A percentile compares a stretch with the other conserved stretches of the same genome.
These are phyloP conservation scores for Mongoloraphidia duomilia DNA, from an alignment of 2,888 invertebrate genomes.

Conservation along the genomic window DNA sequence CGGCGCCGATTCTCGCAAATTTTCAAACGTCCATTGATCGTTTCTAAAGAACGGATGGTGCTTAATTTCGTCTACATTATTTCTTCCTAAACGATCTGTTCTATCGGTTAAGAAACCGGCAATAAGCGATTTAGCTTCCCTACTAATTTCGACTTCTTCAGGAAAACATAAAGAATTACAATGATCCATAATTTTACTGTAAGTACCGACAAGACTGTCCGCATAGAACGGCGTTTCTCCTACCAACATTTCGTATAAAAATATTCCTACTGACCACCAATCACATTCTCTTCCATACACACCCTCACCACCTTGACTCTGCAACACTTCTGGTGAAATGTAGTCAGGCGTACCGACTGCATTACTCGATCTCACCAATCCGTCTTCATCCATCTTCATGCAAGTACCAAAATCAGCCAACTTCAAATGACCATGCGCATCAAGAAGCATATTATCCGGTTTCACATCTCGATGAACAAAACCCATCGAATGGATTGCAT, in stretches of 20 bases:
- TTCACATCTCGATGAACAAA: conserved; percentile 95
- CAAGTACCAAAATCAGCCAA: conserved; percentile 99
- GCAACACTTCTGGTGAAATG: conserved; percentile 95
- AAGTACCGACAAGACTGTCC: conserved; percentile 94
- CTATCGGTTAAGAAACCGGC: conserved; percentile 89
- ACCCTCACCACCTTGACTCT: conserved; percentile 90
- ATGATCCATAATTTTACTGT: conserved; percentile 99
- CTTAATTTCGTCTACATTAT: conserved; percentile 90
- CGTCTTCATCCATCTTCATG: conserved; percentile 95
- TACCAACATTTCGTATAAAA: conserved; percentile 96
- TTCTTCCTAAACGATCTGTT: conserved; percentile 73
- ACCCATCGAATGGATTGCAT: conserved; percentile 97
- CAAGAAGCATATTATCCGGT: conserved; percentile 96
- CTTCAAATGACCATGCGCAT: conserved; percentile 89
- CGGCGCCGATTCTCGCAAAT: conserved; percentile 83
- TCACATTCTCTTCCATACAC: conserved; percentile 96
- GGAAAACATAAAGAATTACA: conserved; percentile 92
- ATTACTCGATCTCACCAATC: conserved; percentile 88
- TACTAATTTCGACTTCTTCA: conserved; percentile 85
- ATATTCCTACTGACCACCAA: conserved; percentile 99
- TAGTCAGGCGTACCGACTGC: conserved; percentile 99
- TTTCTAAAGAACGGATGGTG: conserved; percentile 89
- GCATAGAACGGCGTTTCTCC: conserved; percentile 99
- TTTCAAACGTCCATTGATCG: conserved; percentile 96
- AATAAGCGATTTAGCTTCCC: conserved; percentile 76